Evolutionary conservation across 1,140 invertebrate species (phyloP).

Genomic region (Phenacoccus solenopsis): DNA sequence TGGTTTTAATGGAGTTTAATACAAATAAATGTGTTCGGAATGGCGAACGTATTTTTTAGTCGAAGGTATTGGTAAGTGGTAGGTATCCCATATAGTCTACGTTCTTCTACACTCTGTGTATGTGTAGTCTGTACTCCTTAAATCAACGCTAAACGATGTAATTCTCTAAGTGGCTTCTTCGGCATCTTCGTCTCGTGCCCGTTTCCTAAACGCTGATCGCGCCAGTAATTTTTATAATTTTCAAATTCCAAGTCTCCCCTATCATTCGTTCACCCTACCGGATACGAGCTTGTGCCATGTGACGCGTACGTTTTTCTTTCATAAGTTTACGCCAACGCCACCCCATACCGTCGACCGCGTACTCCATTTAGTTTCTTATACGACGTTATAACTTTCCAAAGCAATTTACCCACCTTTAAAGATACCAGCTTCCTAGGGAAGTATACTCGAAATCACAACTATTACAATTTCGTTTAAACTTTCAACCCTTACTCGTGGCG

Average conservation of each 20-base stretch:
- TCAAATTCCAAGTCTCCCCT: too few relatives aligned
- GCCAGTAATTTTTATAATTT: too few relatives aligned
- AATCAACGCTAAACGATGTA: background rate
- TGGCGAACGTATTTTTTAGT: background rate
- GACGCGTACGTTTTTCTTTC: background rate
- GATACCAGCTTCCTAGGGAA: too few relatives aligned
- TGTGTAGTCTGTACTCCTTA: background rate
- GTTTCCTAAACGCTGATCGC: too few relatives aligned
- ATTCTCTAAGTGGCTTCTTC: too few relatives aligned
- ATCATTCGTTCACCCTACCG: background rate
- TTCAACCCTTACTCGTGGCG: background rate
- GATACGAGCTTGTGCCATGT: background rate
- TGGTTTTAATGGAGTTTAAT: background rate
- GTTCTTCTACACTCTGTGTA: background rate
- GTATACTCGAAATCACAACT: background rate
- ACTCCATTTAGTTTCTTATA: too few relatives aligned
- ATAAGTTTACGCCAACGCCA: background rate
- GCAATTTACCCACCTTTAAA: too few relatives aligned
- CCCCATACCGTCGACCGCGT: too few relatives aligned
- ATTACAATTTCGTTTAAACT: background rate
- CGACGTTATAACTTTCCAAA: too few relatives aligned
- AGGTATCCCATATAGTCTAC: background rate
- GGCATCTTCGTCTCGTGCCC: too few relatives aligned
- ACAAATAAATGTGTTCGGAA: conserved; percentile 8
- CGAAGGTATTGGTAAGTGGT: background rate